phyloP scores from a whole-genome alignment of 2,797 vertebrate genomes.

The Acipenser ruthenus region DNA sequence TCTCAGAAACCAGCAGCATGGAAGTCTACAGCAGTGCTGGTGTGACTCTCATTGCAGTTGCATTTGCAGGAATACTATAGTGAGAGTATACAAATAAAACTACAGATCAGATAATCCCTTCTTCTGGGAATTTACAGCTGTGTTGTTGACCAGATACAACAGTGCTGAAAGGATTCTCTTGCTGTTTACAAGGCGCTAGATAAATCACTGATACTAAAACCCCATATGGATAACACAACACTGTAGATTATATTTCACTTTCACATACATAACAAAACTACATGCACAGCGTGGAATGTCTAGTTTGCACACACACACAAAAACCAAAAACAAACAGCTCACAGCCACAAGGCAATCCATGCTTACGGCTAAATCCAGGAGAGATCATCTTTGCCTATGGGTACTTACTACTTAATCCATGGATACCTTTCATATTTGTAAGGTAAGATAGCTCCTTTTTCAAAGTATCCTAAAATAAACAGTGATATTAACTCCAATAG shows the following conservation, averaged over 20 bases:
- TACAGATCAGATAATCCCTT: neutral
- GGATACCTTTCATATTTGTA: too few relatives aligned
- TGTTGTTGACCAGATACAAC: neutral
- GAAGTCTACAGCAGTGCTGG: neutral
- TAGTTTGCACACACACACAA: neutral
- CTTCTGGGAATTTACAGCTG: constrained; percentile 1
- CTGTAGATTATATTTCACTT: neutral
- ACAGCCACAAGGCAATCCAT: too few relatives aligned
- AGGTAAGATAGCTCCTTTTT: too few relatives aligned
- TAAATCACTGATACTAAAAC: neutral
- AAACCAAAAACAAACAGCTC: neutral
- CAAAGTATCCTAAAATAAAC: too few relatives aligned
- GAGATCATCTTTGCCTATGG: too few relatives aligned
- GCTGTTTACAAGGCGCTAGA: neutral
- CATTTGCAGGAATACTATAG: neutral
- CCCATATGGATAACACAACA: neutral
- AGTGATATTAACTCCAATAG: too few relatives aligned
- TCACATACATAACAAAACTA: neutral
- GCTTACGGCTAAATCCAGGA: too few relatives aligned
- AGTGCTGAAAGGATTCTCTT: neutral
- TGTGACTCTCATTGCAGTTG: neutral
- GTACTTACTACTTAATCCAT: too few relatives aligned
- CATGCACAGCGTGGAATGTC: neutral
- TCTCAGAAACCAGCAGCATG: neutral
- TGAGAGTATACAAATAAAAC: neutral